Percentiles rank a stretch among this genome's conserved stretches.
Evolutionary conservation across 2,113 vertebrate genomes (phyloP).

Genomic region (Dicerorhinus sumatrensis): DNA sequence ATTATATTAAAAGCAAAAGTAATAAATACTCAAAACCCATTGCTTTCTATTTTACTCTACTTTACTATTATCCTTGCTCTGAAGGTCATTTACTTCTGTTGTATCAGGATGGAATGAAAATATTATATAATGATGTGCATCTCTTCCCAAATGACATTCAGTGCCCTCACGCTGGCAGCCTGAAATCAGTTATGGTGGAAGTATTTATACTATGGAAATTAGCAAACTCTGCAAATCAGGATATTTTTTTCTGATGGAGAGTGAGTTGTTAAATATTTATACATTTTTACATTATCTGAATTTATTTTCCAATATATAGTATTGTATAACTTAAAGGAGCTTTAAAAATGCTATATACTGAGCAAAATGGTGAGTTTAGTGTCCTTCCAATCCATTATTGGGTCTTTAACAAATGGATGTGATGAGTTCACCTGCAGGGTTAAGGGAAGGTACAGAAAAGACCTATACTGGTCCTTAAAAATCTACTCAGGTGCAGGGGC

Average conservation of each 20-base stretch:
- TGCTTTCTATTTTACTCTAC: not conserved
- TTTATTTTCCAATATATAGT: not conserved
- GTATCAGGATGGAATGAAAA: not conserved
- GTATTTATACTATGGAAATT: not conserved
- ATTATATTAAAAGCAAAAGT: not conserved
- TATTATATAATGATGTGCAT: not conserved
- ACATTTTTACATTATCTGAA: not conserved
- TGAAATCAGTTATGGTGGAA: not conserved
- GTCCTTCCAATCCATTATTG: not conserved
- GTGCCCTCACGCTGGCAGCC: not conserved
- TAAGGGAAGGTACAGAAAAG: not conserved
- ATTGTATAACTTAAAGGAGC: not conserved
- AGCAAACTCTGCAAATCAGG: not conserved
- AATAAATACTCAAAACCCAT: not conserved
- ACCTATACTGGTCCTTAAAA: not conserved
- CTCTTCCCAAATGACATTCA: not conserved
- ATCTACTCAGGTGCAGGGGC: not conserved
- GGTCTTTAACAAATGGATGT: not conserved
- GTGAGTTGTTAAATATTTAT: not conserved
- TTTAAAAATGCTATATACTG: not conserved
- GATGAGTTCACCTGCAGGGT: not conserved
- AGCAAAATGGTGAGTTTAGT: not conserved
- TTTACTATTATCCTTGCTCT: not conserved
- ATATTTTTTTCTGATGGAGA: not conserved
- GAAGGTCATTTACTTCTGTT: not conserved